Evolutionary conservation across 2,888 invertebrate genomes (phyloP), one percentile per base, ranked within the genome.

Genomic region (Nebria brevicollis): DNA sequence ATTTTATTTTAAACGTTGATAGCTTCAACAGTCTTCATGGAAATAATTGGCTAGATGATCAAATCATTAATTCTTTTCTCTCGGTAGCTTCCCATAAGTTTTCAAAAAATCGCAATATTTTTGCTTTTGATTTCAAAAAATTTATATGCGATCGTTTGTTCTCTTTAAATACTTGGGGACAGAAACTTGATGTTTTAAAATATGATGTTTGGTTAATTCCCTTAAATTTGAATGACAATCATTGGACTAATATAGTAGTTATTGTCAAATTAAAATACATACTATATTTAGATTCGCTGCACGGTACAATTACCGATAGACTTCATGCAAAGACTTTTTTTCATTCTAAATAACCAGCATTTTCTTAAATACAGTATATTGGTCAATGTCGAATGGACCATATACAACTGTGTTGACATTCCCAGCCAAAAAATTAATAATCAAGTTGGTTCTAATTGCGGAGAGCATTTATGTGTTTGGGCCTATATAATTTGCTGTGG

Each of bases 61-160:
- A 20, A 10, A 76, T 76, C 15, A 76, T 76, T 26, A 76, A 76
- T 41, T 66, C 76, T n/a, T 76, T 76, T 66, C 15, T 76, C 11
- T 66, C 76, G 15, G n/a, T 76, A 20, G 66, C 66, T 11, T 75
- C 26, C 64, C 34, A 13, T 75, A 25, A 66, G 11, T 26, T 43
- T 43, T 8, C 13, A 75, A 65, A 65, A 20, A 13, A 1, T 25
- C 15, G 11, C 34, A 75, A 66, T 65, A 65, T 65, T 7, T 75
- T 8, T 20, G 6, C 13, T 20, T 20, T 20, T 20, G 75, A 75
- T 41, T 10, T 41, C 13, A 76, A 41, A 5, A 76, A 76, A 66
- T 15, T 76, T 7, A 34, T 66, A 2, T 66, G 10, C 20, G 41
- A 20, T n/a, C 20, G 66, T 76, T 20, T 20, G 20, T 20, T 20